Percentiles rank a stretch among this genome's conserved stretches.
Conservation (phyloP, 1,140 invertebrate species). For the Ridgeia piscesae region DNA sequence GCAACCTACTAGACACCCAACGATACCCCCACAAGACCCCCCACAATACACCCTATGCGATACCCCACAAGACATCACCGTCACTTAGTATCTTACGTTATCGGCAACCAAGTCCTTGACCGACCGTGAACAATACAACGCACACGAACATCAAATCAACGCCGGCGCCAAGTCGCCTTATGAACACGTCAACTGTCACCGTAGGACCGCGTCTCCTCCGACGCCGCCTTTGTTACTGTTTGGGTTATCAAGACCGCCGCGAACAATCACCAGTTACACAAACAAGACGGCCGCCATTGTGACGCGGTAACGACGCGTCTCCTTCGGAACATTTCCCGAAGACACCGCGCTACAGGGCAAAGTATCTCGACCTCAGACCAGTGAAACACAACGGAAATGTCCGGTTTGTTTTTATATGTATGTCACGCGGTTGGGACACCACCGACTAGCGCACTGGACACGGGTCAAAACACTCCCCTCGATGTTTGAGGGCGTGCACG, state of each 20-base stretch:
- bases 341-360: neutral
- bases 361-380: neutral
- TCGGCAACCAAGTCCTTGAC: neutral
- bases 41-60: neutral
- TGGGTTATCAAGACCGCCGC: neutral
- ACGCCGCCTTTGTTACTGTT: neutral
- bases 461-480: neutral
- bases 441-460: neutral
- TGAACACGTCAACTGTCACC: neutral
- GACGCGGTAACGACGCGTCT: neutral
- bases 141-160: neutral
- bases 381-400: neutral
- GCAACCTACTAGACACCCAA: no score
- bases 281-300: neutral
- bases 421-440: neutral
- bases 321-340: neutral
- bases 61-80: neutral
- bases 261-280: neutral
- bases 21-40: no score
- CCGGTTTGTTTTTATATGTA: neutral
- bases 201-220: neutral
- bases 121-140: no score
- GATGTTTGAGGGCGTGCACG: neutral
- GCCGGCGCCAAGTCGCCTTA: neutral
- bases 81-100: neutral